Conservation (phyloP, 2,888 invertebrate species). For the Strigamia crassipes region DNA sequence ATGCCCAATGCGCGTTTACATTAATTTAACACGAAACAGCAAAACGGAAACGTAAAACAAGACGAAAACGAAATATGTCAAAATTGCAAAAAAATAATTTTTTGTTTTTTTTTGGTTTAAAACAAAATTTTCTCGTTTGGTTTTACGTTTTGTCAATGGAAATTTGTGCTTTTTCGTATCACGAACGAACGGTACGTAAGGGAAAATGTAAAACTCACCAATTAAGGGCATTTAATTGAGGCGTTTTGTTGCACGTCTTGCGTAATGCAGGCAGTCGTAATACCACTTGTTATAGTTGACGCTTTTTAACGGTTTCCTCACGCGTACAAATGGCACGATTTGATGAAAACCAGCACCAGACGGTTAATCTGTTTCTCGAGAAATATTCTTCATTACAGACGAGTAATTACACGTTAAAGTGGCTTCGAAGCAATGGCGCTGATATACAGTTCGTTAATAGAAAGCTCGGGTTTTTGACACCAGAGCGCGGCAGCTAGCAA, state of each 20-base stretch:
- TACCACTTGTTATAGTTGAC: constrained; percentile 2
- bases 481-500: background rate
- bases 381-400: constrained; percentile 23
- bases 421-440: background rate
- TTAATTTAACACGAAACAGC: background rate
- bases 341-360: constrained; percentile 28
- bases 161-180: background rate
- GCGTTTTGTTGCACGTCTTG: background rate
- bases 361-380: constrained; percentile 24
- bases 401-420: constrained; percentile 14
- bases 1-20: background rate
- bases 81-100: too few relatives aligned
- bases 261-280: constrained; percentile 18
- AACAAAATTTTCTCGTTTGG: too few relatives aligned
- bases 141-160: too few relatives aligned
- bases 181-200: background rate
- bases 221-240: background rate
- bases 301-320: background rate
- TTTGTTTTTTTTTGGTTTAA: too few relatives aligned
- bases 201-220: constrained; percentile 1
- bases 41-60: background rate
- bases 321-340: constrained; percentile 1
- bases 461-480: background rate
- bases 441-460: background rate
- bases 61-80: too few relatives aligned